Base-by-base conservation (phyloP, 2,797 vertebrate species). In the Gila robusta region DNA sequence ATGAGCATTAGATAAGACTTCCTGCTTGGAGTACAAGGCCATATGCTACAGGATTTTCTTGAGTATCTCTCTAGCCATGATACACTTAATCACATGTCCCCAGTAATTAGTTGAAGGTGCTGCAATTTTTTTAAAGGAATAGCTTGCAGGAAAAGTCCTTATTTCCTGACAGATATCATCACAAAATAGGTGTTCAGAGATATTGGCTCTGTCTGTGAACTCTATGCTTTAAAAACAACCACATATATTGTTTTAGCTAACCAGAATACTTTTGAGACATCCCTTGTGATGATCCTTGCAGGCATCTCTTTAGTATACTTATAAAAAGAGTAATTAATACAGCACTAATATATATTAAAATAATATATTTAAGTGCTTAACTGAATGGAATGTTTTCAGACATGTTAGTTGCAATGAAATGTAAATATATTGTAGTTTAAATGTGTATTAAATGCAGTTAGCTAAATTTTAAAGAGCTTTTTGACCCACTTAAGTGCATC, bases 1-100 rank as follows among this genome's bases (percentile, higher is more conserved):
- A 39, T 81, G 72, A 80, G 44, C 23, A 37, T 69, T 62, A 84
- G 81, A 74, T 76, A 86, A 86, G 37, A 88, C 83, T 79, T 85
- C 47, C 70, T 64, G 74, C 86, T 76, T 70, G 79, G 44, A 82
- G 67, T 28, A 59, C 37, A 79, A 47, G 52, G 44, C 78, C 81
- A 79, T 86, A 80, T 71, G 69, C 78, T 47, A 49, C 6, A 41
- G 47, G 54, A 59, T 56, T 37, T 44, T 70, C 77, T 73, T 79
- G 21, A 85, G 54, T 23, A 26, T 26, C 69, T 82, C 26, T 76
- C 3, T 59, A 44, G 26, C 81, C n/a, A 19, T 69, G 81, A 62
- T 21, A 28, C 59, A 59, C 69, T 67, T 82, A 70, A 87, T 81
- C 72, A 72, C 56, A 41, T 49, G 41, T 56, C 19, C 32, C 73